Percentiles rank a stretch among this genome's conserved stretches.
Conservation (phyloP, 2,113 vertebrate species). For the Hippoglossus stenolepis region DNA sequence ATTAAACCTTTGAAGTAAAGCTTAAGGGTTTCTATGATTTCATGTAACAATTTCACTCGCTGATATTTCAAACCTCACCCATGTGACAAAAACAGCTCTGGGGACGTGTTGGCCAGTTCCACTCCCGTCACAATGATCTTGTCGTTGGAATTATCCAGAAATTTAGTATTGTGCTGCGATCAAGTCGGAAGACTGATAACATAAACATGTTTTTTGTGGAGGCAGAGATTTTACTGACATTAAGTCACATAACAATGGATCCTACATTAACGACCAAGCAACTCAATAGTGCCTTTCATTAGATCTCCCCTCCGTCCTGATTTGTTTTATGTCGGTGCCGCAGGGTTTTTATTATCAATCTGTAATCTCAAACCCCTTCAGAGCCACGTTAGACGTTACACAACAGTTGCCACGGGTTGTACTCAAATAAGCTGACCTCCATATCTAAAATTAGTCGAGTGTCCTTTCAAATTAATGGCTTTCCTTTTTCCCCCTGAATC, state of each 20-base stretch:
- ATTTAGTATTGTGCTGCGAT: background rate
- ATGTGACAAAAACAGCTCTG: background rate
- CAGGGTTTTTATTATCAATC: background rate
- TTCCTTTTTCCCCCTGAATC: background rate
- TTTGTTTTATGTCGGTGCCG: background rate
- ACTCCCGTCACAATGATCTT: background rate
- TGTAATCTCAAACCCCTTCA: background rate
- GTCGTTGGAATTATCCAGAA: background rate
- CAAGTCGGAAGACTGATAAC: background rate
- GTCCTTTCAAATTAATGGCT: background rate
- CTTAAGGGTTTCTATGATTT: background rate
- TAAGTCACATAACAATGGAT: background rate
- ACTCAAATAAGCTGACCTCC: background rate
- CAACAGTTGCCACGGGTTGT: background rate
- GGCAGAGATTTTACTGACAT: background rate
- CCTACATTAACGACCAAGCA: background rate
- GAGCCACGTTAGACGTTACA: background rate
- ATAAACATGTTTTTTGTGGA: no score
- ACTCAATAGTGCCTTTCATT: slow-evolving; percentile 11
- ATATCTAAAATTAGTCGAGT: background rate
- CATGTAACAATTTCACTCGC: background rate
- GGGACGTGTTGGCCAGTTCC: no score
- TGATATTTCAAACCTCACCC: background rate
- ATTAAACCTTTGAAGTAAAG: background rate
- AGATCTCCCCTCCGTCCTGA: background rate